Evolutionary conservation across 2,113 vertebrate species (phyloP), one percentile per base, ranked within the genome.

Genomic region (Gobius niger): DNA sequence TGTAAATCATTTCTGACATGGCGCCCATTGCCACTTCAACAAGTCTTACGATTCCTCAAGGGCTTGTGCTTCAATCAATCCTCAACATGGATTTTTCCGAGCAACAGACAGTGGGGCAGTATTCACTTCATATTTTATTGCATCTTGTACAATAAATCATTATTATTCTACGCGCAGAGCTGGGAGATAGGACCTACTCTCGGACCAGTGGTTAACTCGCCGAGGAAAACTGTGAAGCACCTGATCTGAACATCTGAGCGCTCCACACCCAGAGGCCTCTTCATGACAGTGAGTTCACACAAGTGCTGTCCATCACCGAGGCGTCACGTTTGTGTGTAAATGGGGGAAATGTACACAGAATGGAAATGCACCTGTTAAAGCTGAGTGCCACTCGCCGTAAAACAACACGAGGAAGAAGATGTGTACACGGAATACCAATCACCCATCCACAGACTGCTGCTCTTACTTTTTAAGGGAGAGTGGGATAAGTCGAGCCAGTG

Each of bases 121-220:
- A 60, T 13, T 59, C 56, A 59, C 56, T 59, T 15, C 34, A 60
- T 60, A 42, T 60, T 60, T 60, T 15, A 60, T 9, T n/a, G 40
- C n/a, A 60, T 40, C 14, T 44, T 60, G 7, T 44, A 5, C 13
- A 60, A 60, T 60, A 42, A 60, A 42, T 60, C 57, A 44, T 60
- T 40, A n/a, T 42, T 60, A 60, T 60, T 60, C 57, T 60, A 9
- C 16, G 42, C 14, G 13, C 57, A 60, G 24, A 2, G 56, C 40
- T 44, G 7, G 14, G 57, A 60, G 56, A n/a, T 40, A n/a, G 34
- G 54, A 34, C 34, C 12, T 59, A 12, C 18, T 2, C 54, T 14
- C 14, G 8, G 57, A 8, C 14, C 15, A 42, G 9, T 44, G 13
- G 7, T 7, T 42, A 16, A 60, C 42, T 42, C 57, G 44, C 57